Evolutionary conservation across 2,888 invertebrate genomes (phyloP).

Genomic region (Troglohyphantes excavatus): DNA sequence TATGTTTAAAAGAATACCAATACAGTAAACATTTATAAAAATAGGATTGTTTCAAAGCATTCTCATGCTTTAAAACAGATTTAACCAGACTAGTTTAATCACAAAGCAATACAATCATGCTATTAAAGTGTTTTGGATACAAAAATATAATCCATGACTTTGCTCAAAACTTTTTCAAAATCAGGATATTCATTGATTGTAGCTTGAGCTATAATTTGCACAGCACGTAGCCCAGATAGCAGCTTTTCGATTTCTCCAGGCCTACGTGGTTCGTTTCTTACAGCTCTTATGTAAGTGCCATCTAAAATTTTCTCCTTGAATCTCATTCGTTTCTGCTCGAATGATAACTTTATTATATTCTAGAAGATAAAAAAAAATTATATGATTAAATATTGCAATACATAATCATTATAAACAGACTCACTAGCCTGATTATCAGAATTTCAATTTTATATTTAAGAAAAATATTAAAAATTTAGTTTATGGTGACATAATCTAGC

Average conservation of each 20-base stretch:
- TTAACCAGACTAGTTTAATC: too few relatives aligned
- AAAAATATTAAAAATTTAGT: too few relatives aligned
- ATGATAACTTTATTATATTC: conserved; percentile 58
- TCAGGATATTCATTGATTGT: conserved; percentile 38
- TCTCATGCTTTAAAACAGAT: too few relatives aligned
- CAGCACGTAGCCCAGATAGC: conserved; percentile 15
- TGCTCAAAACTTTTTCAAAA: conserved; percentile 32
- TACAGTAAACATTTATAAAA: too few relatives aligned
- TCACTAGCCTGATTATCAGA: too few relatives aligned
- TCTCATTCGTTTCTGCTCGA: conserved; percentile 63
- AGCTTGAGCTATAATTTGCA: conserved; percentile 47
- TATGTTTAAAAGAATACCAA: too few relatives aligned
- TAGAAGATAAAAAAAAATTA: conserved; percentile 22
- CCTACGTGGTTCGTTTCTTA: conserved; percentile 53
- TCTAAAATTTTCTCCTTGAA: conserved; percentile 53
- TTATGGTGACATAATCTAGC: too few relatives aligned
- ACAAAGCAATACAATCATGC: too few relatives aligned
- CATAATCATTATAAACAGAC: too few relatives aligned
- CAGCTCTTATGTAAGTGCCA: conserved; percentile 56
- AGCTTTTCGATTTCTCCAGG: conserved; percentile 54
- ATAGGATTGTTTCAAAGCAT: too few relatives aligned
- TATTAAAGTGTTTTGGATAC: conserved; percentile 49
- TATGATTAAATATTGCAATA: too few relatives aligned
- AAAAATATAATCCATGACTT: conserved; percentile 53
- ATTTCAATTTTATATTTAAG: too few relatives aligned